Conservation (phyloP, 2,113 vertebrate genomes). For the Dolichotis patagonum region DNA sequence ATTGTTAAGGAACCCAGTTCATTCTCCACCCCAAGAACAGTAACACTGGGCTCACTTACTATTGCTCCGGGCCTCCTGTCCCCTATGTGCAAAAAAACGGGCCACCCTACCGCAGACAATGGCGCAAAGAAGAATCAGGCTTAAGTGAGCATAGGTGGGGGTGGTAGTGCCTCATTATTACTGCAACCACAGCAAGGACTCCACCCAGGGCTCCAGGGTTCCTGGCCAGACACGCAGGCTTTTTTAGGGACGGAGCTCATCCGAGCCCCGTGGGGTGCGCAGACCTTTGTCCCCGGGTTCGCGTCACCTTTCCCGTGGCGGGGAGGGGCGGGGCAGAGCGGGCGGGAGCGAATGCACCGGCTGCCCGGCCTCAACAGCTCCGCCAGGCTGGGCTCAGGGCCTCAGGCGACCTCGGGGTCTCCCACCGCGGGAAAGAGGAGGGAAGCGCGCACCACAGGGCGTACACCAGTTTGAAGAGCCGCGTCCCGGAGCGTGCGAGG, state of each 20-base stretch:
- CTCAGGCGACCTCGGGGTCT: not conserved
- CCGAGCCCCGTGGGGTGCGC: not conserved
- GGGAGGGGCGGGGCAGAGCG: slow-evolving; percentile 85
- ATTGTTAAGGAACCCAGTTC: no score
- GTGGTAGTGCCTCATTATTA: not conserved
- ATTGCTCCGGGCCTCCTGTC: not conserved
- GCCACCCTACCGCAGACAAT: not conserved
- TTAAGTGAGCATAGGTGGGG: not conserved
- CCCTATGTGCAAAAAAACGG: not conserved
- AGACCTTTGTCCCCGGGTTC: slow-evolving; percentile 72
- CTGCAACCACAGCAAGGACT: fast-evolving
- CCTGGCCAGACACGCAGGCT: not conserved
- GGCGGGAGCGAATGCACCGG: slow-evolving; percentile 76
- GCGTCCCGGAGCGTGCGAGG: slow-evolving; percentile 3
- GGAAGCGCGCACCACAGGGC: no score
- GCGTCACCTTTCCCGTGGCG: slow-evolving; percentile 79
- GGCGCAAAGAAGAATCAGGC: not conserved
- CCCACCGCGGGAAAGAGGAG: not conserved
- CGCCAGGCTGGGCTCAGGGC: not conserved
- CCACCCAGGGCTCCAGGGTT: not conserved
- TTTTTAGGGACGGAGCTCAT: not conserved
- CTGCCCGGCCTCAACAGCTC: slow-evolving; percentile 55
- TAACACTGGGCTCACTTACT: not conserved
- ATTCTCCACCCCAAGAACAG: no score
- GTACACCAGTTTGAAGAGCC: not conserved